Base-by-base conservation (phyloP, 2,797 vertebrate genomes). In the Thaleichthys pacificus region DNA sequence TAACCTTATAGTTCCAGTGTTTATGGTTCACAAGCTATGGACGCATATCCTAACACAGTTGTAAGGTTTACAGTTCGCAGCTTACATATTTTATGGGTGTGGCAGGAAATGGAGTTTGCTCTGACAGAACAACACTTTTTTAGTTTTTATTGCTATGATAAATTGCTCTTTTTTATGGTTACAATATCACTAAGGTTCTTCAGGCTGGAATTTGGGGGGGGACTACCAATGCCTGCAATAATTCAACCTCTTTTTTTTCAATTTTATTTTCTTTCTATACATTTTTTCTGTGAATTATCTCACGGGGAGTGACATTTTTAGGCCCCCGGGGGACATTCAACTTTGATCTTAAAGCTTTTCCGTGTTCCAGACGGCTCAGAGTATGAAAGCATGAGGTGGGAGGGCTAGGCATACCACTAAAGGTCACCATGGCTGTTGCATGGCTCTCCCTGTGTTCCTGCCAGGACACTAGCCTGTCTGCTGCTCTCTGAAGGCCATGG, bases 371-470 rank as follows among this genome's bases (percentile, higher is more conserved):
- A 60, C 8, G 14, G 35, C 14, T 26, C 14, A 14, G 19, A 5
- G 7, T 49, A 9, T 21, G 11, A 73, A 38, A 62, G 24, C 51
- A n/a, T n/a, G 51, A n/a, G 15, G 51, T 8, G 38, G 22, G 21
- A n/a, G 64, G 3, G n/a, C 17, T 35, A 19, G 14, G 47, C 14
- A 15, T 15, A 5, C 17, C 38, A 3, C 66, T 32, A 56, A 74
- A 74, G 66, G 66, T 68, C 57, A 26, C 21, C 24, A n/a, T 19
- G 57, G 26, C 6, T 14, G 64, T 24, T 28, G 70, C 32, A 21
- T 21, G 19, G 24, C n/a, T 28, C 22, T 35, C 28, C 0, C 35
- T 62, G 32, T 32, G 26, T 67, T 49, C 24, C 60, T 42, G 30
- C 26, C 54, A 7, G 47, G 49, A 67, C 14, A 4, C 21, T 3